These are phyloP conservation scores for Bufo bufo DNA, from an alignment of 2,113 vertebrate species.

Conservation along the genomic window DNA sequence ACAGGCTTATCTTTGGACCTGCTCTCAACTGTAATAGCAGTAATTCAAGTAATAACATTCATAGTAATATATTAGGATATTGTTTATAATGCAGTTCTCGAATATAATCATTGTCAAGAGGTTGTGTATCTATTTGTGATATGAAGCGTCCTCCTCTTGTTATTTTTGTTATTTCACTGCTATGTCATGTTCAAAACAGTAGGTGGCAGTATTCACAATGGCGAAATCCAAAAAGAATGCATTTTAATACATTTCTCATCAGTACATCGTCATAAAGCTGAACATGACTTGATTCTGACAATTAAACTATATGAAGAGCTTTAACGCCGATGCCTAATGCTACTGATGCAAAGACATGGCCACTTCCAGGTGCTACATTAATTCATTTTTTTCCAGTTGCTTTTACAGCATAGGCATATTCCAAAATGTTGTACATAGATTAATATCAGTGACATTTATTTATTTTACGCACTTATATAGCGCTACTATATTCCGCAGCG, in stretches of 20 bases:
- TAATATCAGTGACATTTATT: too few species aligned
- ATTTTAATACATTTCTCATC: background rate
- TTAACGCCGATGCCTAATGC: background rate
- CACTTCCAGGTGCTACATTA: too few species aligned
- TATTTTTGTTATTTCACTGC: background rate
- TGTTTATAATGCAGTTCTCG: background rate
- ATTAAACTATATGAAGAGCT: background rate
- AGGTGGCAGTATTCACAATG: constrained; percentile 10
- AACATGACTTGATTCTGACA: background rate
- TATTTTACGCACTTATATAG: too few species aligned
- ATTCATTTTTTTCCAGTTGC: too few species aligned
- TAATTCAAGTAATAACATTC: too few species aligned
- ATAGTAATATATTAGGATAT: too few species aligned
- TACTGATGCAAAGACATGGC: background rate
- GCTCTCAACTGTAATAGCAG: background rate
- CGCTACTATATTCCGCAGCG: too few species aligned
- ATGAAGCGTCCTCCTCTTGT: background rate
- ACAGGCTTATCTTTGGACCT: background rate
- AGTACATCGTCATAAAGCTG: background rate
- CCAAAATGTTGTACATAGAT: too few species aligned
- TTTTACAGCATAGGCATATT: too few species aligned
- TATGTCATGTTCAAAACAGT: background rate
- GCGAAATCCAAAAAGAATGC: background rate
- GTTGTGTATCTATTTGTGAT: background rate
- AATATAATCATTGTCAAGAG: background rate